A percentile compares a stretch with the other conserved stretches of the same genome.
phyloP scores from a whole-genome alignment of 2,888 invertebrate genomes.

The Chymomyza amoena region DNA sequence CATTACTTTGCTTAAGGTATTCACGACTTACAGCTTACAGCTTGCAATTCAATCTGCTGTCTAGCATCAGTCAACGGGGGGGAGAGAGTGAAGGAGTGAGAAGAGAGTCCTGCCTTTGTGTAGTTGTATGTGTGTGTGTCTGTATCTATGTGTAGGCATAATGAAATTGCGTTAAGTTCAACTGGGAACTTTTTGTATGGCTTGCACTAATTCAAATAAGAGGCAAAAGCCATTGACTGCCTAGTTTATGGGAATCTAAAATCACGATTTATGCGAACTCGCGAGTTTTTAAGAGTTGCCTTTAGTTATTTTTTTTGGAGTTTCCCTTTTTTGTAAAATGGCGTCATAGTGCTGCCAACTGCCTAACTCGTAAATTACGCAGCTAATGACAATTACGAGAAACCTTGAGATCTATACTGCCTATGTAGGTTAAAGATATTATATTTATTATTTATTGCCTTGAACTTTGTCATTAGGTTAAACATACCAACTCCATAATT shows the following conservation, averaged over 20 bases:
- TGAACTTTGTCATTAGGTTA: too few relatives aligned
- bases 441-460: too few relatives aligned
- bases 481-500: too few relatives aligned
- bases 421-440: too few relatives aligned
- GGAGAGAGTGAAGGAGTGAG: not conserved
- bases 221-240: not conserved
- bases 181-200: constrained; percentile 12
- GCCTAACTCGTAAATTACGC: too few relatives aligned
- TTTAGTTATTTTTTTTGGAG: too few relatives aligned
- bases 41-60: constrained; percentile 2
- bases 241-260: not conserved
- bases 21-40: not conserved
- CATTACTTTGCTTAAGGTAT: constrained; percentile 20
- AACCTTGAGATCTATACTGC: too few relatives aligned
- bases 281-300: too few relatives aligned
- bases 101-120: not conserved
- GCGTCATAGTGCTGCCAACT: too few relatives aligned
- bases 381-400: too few relatives aligned
- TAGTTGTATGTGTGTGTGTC: not conserved
- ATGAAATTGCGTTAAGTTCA: constrained; percentile 36
- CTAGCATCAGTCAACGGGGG: not conserved
- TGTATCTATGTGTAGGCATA: constrained; percentile 28
- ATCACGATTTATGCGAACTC: constrained; percentile 9
- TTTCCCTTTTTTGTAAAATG: too few relatives aligned
- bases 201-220: constrained; percentile 11